Evolutionary conservation across 64 coral and sea anemone genomes (phyloP), one percentile per base, ranked within the genome.

Genomic region (Porites australiensis): DNA sequence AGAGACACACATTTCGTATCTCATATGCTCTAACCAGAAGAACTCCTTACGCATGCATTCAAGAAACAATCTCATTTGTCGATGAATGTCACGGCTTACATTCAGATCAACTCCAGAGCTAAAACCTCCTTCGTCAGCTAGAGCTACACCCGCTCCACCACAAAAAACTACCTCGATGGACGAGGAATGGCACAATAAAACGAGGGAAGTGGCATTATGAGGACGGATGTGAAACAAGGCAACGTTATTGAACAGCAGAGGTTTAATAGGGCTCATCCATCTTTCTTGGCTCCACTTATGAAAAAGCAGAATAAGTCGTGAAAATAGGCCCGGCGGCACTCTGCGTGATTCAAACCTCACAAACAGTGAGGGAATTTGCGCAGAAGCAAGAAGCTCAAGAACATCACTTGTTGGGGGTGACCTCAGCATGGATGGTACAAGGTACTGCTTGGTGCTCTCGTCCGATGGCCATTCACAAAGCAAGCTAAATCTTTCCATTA

Each of bases 401-500:
- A 20, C 19, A 13, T 5, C 79, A 16, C 13, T 16, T 62, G 50
- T 2, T 82, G 79, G 79, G 22, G 44, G 79, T 4, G 50, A 82
- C 79, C 5, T 58, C 18, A 82, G 45, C 79, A 82, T 82, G 79
- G 79, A 82, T 37, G 79, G 79, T 21, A 62, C 79, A 13, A 82
- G 49, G 7, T 82, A 82, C 19, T 13, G 51, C 9, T 58, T 37
- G 27, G 14, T 63, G 50, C 52, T 11, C 3, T 19, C 79, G 23
- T 59, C 18, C 43, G 54, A 20, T 23, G 79, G 23, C 57, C 50
- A 58, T 13, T 20, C 11, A 48, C 79, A 82, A 13, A 82, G 51
- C 51, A 82, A 63, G 79, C 79, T 59, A 54, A 82, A 82, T 22
- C 61, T 82, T 44, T 82, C 79, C 79, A 82, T 82, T 6, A 82